Conservation (phyloP, 2,888 invertebrate species). For the Nesidiocoris tenuis region DNA sequence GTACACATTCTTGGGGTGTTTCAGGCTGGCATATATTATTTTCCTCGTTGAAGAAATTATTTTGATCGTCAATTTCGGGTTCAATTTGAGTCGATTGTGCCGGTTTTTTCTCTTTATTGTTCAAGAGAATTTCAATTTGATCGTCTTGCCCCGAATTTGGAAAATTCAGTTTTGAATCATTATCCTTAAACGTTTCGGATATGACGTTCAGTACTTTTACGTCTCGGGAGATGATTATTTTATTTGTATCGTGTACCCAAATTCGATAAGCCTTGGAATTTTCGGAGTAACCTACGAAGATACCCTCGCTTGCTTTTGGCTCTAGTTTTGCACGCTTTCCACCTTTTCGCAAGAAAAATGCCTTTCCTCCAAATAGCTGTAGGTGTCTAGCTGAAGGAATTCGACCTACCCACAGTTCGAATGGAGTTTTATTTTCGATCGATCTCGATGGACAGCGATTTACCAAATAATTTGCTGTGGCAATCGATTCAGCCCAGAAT, state of each 20-base stretch:
- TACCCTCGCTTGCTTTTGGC: neutral
- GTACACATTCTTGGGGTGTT: too few species aligned
- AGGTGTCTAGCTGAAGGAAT: slow-evolving; percentile 4
- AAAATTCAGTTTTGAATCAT: neutral
- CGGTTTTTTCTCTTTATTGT: neutral
- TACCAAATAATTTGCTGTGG: slow-evolving; percentile 44
- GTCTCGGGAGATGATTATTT: neutral
- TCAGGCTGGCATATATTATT: too few species aligned
- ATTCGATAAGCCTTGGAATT: slow-evolving; percentile 5
- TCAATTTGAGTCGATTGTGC: too few species aligned
- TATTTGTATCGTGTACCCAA: neutral
- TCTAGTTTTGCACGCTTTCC: neutral
- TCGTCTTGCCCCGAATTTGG: too few species aligned
- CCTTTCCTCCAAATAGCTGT: neutral
- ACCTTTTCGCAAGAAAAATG: neutral
- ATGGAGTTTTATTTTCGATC: slow-evolving; percentile 7
- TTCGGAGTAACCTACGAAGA: slow-evolving; percentile 13
- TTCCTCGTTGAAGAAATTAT: too few species aligned
- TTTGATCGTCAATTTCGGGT: too few species aligned
- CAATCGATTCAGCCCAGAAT: slow-evolving; percentile 49
- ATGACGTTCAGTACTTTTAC: neutral
- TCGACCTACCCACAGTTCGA: slow-evolving; percentile 4
- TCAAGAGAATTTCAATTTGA: neutral
- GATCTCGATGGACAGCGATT: slow-evolving; percentile 17
- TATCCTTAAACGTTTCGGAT: neutral